Evolutionary conservation across 2,113 vertebrate genomes (phyloP), one percentile per base, ranked within the genome.

Genomic region (Tragelaphus strepsiceros): DNA sequence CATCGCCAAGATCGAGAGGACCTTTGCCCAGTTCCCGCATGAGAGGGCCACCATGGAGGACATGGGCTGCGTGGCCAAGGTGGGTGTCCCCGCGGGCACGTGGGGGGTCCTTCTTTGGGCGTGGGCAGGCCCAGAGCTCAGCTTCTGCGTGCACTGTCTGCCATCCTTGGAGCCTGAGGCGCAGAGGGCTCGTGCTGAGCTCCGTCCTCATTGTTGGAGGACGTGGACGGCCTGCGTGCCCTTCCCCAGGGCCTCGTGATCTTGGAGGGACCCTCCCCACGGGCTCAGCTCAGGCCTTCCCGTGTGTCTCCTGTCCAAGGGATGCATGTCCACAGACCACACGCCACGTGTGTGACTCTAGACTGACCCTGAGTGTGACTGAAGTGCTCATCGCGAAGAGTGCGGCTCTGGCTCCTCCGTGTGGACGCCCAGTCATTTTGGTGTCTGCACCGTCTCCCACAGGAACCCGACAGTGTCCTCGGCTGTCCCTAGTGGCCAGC

Each of bases 31-130:
- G 97, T 99, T 99, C 98, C 99, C 99, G 88, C 99, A 99, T 98
- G 99, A 99, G 99, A 99, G 99, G 97, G 99, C 99, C 96, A 99
- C 99, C 0, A 99, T 99, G 98, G 99, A 99, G 98, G 99, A 99
- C 91, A 99, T 99, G 99, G 99, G 99, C 95, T 98, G 99, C 94
- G 99, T 99, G 96, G 99, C 99, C 98, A 99, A 99, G 99, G 99
- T 99, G 98, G 99, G 99, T 97, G 35, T 17, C 8, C 13, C 14
- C 2, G 9, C 2, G 30, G 17, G 30, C 10, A 14, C 11, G 3
- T 12, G 78, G 17, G 15, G 32, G 81, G 81, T 3, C 53, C 49
- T 19, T 4, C 21, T 83, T 14, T 0, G 4, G 53, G 3, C 6
- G 1, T 2, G 22, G 24, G 35, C n/a, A 5, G 6, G n/a, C 7